Base-by-base conservation (phyloP, 2,888 invertebrate species). In the Ypsolopha sequella region DNA sequence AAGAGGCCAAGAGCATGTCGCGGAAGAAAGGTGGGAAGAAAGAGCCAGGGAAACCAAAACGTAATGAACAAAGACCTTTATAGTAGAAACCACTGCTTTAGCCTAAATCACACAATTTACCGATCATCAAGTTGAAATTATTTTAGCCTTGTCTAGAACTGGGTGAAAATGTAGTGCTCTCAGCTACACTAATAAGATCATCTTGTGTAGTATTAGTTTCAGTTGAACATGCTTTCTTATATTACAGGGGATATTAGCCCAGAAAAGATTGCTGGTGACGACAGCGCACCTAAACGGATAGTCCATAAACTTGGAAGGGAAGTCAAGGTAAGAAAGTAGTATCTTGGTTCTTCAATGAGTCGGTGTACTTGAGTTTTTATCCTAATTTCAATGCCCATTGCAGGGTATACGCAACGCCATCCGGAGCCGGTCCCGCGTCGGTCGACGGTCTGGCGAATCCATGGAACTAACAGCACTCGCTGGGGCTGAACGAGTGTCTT, bases 271-370 rank as follows among this genome's bases (percentile, higher is more conserved):
- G 64, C 85, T n/a, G 88, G 87, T 34, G 90, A 90, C 58, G 91
- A 91, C 60, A 91, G 90, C 68, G 87, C 90, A 41, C 89, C 93
- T 10, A 94, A 92, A 71, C 88, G 92, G 59, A 92, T 96, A 58
- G 95, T 95, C 10, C 94, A 94, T 64, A 94, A 95, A 75, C 85
- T 96, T 49, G 91, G 92, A 57, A 93, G 92, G 64, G 95, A 96
- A 76, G 95, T 95, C 3, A 95, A 94, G 80, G 90, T 88, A 78
- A 10, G 41, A 41, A n/a, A 39, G 39, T 4, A n/a, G 39, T 11
- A 10, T 39, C 39, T 39, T 1, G 10, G 10, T 8, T 39, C 10
- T 35, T 48, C 53, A 34, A 13, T 47, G 39, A 46, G 41, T 41
- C 50, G 48, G 44, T 39, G 38, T n/a, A n/a, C n/a, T n/a, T n/a